Evolutionary conservation across 2,113 vertebrate species (phyloP), one percentile per base, ranked within the genome.

Genomic region (Pavo muticus): DNA sequence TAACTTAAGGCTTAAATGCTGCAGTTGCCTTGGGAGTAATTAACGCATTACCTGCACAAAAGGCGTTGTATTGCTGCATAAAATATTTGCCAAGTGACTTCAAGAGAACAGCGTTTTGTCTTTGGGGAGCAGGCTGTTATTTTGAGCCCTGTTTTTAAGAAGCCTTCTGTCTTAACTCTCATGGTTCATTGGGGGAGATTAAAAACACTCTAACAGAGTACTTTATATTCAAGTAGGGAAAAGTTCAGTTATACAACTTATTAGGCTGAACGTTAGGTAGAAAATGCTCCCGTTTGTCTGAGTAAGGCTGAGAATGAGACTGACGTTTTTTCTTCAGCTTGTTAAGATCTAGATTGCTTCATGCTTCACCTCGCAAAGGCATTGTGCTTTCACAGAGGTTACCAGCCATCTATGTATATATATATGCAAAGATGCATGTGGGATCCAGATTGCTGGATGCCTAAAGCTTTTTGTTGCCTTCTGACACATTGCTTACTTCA

Each of bases 351-450:
- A 2, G 10, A 20, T 67, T 6, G 63, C 27, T 73, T 12, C 4
- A 2, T 21, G 30, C 23, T 54, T 91, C 59, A 45, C 27, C 27
- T 81, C 56, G 12, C 4, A 25, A 35, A 60, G 57, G 44, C 32
- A 14, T 6, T 37, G 17, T 59, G 2, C 7, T 79, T 90, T 24
- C 10, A 17, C 64, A 69, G 61, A 52, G 6, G 7, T 57, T 67
- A 0, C 3, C 23, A 44, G 29, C 18, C 37, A 10, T 23, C 12
- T 14, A 5, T 77, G 39, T 19, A 4, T 4, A 1, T 19, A 4
- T 4, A 1, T 19, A n/a, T n/a, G 18, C 32, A n/a, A 13, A n/a
- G 56, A n/a, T n/a, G 32, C 17, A 11, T 4, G 32, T 59, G 19
- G 17, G n/a, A 7, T n/a, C 18, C 32, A n/a, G 56, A 12, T 20